A percentile compares a stretch with the other conserved stretches of the same genome.
These are phyloP conservation scores for Diarsia rubi DNA, from an alignment of 2,888 invertebrate genomes.

Conservation along the genomic window DNA sequence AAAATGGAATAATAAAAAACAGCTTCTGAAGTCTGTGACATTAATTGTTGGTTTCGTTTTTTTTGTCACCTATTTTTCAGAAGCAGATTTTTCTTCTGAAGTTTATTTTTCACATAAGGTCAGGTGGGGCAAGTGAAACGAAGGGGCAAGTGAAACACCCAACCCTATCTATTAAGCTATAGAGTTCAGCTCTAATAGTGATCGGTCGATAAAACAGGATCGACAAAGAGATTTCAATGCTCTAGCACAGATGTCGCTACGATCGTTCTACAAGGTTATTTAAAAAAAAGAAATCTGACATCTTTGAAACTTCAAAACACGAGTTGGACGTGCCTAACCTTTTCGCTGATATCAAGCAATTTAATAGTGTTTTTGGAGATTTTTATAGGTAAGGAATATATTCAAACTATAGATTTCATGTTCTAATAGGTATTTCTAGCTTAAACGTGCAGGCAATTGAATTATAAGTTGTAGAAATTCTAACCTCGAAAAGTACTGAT, in stretches of 20 bases:
- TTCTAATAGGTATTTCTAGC: not conserved
- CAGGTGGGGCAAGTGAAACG: too few relatives aligned
- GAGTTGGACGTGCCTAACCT: not conserved
- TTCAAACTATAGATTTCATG: not conserved
- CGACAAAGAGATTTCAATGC: not conserved
- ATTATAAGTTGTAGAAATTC: too few relatives aligned
- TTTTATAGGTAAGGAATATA: not conserved
- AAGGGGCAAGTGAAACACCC: too few relatives aligned
- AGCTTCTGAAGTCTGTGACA: too few relatives aligned
- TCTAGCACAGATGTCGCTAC: slow-evolving; percentile 2
- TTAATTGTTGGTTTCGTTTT: too few relatives aligned
- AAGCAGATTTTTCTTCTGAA: too few relatives aligned
- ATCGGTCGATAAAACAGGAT: not conserved
- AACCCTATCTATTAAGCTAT: too few relatives aligned
- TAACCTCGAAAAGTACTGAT: too few relatives aligned
- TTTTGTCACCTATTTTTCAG: too few relatives aligned
- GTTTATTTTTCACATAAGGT: too few relatives aligned
- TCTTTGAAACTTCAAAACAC: not conserved
- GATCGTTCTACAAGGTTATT: not conserved
- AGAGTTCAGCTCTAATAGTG: not conserved
- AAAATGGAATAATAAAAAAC: too few relatives aligned
- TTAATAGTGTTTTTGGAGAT: slow-evolving; percentile 2
- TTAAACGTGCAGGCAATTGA: too few relatives aligned
- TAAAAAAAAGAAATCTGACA: not conserved
- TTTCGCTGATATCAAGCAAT: not conserved